A percentile compares a stretch with the other conserved stretches of the same genome.
phyloP scores from a whole-genome alignment of 2,888 invertebrate genomes.

The Gandaritis pyraliata region DNA sequence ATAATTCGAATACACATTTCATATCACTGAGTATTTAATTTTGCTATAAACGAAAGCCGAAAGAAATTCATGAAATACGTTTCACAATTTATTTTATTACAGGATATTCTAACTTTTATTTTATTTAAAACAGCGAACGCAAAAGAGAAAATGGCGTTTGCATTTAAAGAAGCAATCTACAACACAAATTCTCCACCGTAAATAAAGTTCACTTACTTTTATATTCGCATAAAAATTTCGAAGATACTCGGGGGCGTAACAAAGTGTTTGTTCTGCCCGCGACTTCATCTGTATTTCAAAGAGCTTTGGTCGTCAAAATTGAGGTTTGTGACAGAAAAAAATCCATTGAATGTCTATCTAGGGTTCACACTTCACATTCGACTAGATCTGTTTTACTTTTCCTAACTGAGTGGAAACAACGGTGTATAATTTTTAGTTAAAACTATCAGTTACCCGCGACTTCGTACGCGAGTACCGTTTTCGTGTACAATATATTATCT shows the following conservation, averaged over 20 bases:
- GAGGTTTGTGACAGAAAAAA: not conserved
- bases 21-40: too few species aligned
- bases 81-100: conserved; percentile 4
- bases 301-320: not conserved
- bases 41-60: too few species aligned
- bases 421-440: not conserved
- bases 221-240: conserved; percentile 63
- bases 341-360: too few species aligned
- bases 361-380: too few species aligned
- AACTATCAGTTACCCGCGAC: too few species aligned
- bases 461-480: too few species aligned
- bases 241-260: conserved; percentile 58
- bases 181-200: conserved; percentile 65
- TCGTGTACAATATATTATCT: too few species aligned
- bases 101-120: conserved; percentile 12
- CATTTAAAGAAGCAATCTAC: conserved; percentile 71
- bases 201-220: conserved; percentile 62
- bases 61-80: too few species aligned
- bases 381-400: too few species aligned
- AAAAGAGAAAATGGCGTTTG: conserved; percentile 59
- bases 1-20: too few species aligned
- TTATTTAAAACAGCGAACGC: conserved; percentile 17
- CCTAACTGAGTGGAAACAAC: too few species aligned
- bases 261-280: conserved; percentile 50
- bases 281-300: conserved; percentile 6